phyloP scores from a whole-genome alignment of 1,140 invertebrate genomes.

The Drosophila sproati region DNA sequence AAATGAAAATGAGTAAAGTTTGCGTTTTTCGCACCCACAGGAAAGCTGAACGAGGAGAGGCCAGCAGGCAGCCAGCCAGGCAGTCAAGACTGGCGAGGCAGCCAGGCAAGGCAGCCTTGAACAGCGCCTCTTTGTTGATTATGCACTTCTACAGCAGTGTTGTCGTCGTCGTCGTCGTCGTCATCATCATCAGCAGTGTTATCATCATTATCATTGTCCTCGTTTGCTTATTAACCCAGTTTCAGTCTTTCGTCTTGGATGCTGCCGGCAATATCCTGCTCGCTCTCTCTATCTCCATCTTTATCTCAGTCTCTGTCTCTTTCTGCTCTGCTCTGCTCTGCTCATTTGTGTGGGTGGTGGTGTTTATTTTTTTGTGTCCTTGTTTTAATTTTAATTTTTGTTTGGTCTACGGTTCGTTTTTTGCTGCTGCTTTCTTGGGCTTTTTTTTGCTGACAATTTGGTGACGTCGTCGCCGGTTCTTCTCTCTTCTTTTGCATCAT shows the following conservation, averaged over 20 bases:
- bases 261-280: constrained; percentile 50
- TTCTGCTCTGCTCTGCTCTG: constrained; percentile 6
- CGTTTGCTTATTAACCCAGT: constrained; percentile 81
- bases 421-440: constrained; percentile 36
- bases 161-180: constrained; percentile 36
- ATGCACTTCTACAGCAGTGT: constrained; percentile 64
- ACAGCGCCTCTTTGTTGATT: constrained; percentile 64
- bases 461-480: constrained; percentile 62
- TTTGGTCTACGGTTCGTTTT: constrained; percentile 74
- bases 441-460: constrained; percentile 55
- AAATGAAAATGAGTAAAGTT: constrained; percentile 79
- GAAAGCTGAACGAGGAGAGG: constrained; percentile 3
- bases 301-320: constrained; percentile 2
- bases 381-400: constrained; percentile 84
- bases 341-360: constrained; percentile 48
- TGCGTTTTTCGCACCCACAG: constrained; percentile 71
- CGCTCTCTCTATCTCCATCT: neutral
- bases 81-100: neutral
- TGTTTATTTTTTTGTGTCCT: constrained; percentile 75
- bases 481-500: constrained; percentile 4
- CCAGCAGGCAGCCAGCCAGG: neutral
- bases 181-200: constrained; percentile 27
- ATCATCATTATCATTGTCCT: constrained; percentile 62
- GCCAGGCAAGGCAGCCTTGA: constrained; percentile 1
- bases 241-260: constrained; percentile 45